These are phyloP conservation scores for Galbula dea DNA, from an alignment of 2,113 vertebrate genomes.

Conservation along the genomic window DNA sequence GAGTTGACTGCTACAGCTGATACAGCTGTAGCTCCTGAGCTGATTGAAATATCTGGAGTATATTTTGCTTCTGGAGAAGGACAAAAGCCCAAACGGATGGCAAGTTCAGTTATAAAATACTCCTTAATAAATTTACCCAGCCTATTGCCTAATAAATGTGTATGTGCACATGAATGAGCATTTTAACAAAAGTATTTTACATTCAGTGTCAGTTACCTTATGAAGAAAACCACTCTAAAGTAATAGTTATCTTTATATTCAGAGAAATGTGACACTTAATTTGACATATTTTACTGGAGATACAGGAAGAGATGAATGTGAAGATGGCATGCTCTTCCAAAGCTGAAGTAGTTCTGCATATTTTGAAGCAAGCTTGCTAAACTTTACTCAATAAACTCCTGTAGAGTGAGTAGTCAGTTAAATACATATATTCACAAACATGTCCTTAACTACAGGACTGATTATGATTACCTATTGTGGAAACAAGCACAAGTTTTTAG, in stretches of 20 bases:
- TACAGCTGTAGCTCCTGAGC: not conserved
- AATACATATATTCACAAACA: not conserved
- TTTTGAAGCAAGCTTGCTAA: not conserved
- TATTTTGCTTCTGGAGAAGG: not conserved
- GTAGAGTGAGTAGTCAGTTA: not conserved
- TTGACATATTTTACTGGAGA: not conserved
- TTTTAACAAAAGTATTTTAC: not conserved
- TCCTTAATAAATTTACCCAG: not conserved
- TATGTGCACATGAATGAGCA: not conserved
- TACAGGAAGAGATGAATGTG: not conserved
- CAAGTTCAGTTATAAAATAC: slow-evolving; percentile 15
- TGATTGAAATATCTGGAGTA: not conserved
- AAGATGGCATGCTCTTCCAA: not conserved
- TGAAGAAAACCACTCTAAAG: not conserved
- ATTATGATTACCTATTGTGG: not conserved
- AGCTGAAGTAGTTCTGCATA: not conserved
- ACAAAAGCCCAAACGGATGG: not conserved
- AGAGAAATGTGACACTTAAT: not conserved
- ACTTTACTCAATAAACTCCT: not conserved
- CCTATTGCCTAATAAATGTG: not conserved
- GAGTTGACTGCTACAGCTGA: not conserved
- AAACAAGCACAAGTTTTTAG: not conserved
- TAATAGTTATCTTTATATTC: not conserved
- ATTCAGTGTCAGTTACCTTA: not conserved
- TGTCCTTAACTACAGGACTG: not conserved